These are phyloP conservation scores for Ellobius talpinus DNA, from an alignment of 2,113 vertebrate species.

Conservation along the genomic window DNA sequence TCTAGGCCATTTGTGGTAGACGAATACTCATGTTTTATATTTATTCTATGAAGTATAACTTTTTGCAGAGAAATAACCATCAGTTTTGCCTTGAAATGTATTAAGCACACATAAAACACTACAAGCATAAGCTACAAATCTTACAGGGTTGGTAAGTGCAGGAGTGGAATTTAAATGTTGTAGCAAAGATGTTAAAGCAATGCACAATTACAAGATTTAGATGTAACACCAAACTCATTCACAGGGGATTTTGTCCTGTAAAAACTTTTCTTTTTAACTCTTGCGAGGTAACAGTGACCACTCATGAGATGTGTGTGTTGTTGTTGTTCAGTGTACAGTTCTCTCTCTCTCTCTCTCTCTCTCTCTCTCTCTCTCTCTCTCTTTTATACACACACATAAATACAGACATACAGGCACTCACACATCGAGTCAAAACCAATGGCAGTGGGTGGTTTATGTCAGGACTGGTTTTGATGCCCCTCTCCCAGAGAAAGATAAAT, in stretches of 20 bases:
- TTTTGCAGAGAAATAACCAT: background rate
- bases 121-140: background rate
- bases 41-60: background rate
- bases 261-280: slow-evolving; percentile 1
- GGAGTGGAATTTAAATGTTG: background rate
- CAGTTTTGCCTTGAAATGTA: background rate
- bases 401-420: background rate
- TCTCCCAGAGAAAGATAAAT: slow-evolving; percentile 88
- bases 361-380: too few species aligned
- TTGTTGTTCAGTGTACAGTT: background rate
- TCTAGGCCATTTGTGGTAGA: background rate
- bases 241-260: background rate
- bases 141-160: slow-evolving; percentile 33
- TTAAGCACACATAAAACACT: background rate
- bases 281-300: slow-evolving; percentile 20
- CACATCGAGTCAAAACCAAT: slow-evolving; percentile 87
- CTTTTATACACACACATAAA: background rate
- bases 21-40: background rate
- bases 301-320: slow-evolving; percentile 65
- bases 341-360: background rate
- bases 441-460: slow-evolving; percentile 86
- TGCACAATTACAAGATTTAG: slow-evolving; percentile 47
- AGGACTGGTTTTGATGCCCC: slow-evolving; percentile 81
- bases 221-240: background rate
- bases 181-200: slow-evolving; percentile 63